A percentile compares a stretch with the other conserved stretches of the same genome.
Conservation (phyloP, 2,888 invertebrate species). For the Itoplectis maculator region DNA sequence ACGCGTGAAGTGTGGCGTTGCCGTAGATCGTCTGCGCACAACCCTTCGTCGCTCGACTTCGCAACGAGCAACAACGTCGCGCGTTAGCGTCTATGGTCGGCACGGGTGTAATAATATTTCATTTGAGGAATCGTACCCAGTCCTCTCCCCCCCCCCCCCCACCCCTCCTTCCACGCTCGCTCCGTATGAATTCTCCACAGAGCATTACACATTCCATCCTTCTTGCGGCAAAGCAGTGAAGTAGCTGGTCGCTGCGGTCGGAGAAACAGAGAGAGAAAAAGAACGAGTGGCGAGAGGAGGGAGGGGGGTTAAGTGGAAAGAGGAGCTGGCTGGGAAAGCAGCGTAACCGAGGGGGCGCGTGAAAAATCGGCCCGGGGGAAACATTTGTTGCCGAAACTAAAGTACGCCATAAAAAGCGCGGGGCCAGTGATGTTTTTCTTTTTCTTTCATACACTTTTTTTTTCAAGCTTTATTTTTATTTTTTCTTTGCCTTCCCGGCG, state of each 20-base stretch:
- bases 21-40: constrained; percentile 34
- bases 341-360: constrained; percentile 46
- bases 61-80: constrained; percentile 30
- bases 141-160: constrained; percentile 36
- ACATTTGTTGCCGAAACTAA: constrained; percentile 68
- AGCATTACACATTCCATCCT: constrained; percentile 61
- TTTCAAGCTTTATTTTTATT: constrained; percentile 22
- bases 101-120: constrained; percentile 77
- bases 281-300: constrained; percentile 1
- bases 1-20: neutral
- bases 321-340: constrained; percentile 38
- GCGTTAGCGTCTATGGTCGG: constrained; percentile 60
- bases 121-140: constrained; percentile 75
- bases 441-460: constrained; percentile 26
- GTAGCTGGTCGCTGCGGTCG: constrained; percentile 2
- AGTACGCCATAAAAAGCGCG: constrained; percentile 67
- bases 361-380: constrained; percentile 68
- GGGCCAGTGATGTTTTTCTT: constrained; percentile 51
- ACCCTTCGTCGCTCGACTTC: constrained; percentile 62
- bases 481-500: constrained; percentile 31
- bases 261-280: constrained; percentile 33
- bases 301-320: neutral
- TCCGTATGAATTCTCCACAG: constrained; percentile 42
- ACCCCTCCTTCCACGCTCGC: constrained; percentile 30
- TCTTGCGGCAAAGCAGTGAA: constrained; percentile 23